Base-by-base conservation (phyloP, 2,797 vertebrate species). In the Clarias fuscus region DNA sequence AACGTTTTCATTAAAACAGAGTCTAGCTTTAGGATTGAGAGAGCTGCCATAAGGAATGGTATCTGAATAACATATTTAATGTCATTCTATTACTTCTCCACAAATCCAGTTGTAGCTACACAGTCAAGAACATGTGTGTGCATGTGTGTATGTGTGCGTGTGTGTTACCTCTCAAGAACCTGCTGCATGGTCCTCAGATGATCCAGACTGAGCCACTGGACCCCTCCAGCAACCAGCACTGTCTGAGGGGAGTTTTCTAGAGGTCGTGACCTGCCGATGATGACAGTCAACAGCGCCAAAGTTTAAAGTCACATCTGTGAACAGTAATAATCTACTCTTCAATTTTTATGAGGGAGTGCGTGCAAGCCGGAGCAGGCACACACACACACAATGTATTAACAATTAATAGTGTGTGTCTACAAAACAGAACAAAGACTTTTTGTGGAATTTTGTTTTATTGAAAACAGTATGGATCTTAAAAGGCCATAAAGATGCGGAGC, bases 181-280 rank as follows among this genome's bases (percentile, higher is more conserved):
- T 96, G 96, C 82, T 94, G 94, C 89, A 98, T 95, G 84, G 96
- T 97, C 90, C 93, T 95, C 90, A 99, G 93, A 89, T 99, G 98
- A 90, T 96, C 94, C 43, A 94, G 94, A 92, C 95, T 98, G 77
- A 99, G 96, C 98, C 98, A 99, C 92, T 99, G 98, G 91, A 99
- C 98, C 67, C 98, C 98, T 85, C 98, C 98, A 92, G 97, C 96
- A 84, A 99, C 96, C 92, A 99, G 93, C 88, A 98, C 95, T 0
- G 98, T 99, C 92, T 92, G 94, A 80, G 92, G 88, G 2, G 96
- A 97, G 92, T 99, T 96, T 89, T 94, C 91, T 82, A 99, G 93
- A 68, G 98, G 98, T 91, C 87, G 94, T 77, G 97, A 98, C 94
- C 98, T 99, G 93, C 58, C 90, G 92, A 4, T 24, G 70, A 30